Percentiles rank a stretch among this genome's conserved stretches.
Conservation (phyloP, 2,797 vertebrate genomes). For the Sphaeramia orbicularis region DNA sequence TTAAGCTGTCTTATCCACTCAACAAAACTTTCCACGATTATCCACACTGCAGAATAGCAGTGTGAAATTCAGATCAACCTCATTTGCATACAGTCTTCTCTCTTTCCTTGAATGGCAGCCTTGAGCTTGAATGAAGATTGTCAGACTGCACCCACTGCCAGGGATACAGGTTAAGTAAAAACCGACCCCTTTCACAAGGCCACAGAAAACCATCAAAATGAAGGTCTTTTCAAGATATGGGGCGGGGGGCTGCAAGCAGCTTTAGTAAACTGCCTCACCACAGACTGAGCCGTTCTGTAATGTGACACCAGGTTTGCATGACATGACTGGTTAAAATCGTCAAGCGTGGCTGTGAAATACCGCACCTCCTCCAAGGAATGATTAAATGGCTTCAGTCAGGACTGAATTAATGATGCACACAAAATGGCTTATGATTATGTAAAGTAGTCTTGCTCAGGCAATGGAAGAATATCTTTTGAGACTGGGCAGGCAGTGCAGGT, state of each 20-base stretch:
- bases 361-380: constrained; percentile 60
- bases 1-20: constrained; percentile 43
- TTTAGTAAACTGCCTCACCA: constrained; percentile 33
- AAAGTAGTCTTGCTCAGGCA: constrained; percentile 65
- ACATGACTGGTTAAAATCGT: constrained; percentile 68
- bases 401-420: constrained; percentile 78
- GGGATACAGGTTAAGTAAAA: constrained; percentile 25
- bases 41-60: constrained; percentile 39
- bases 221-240: constrained; percentile 28
- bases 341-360: constrained; percentile 46
- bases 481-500: constrained; percentile 61
- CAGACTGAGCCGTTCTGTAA: constrained; percentile 42
- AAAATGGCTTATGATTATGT: constrained; percentile 79
- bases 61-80: constrained; percentile 63
- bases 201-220: constrained; percentile 48
- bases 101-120: constrained; percentile 48
- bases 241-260: constrained; percentile 21
- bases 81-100: constrained; percentile 61
- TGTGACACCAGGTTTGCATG: constrained; percentile 52
- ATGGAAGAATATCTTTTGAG: constrained; percentile 47
- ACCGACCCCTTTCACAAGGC: constrained; percentile 51
- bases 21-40: constrained; percentile 54
- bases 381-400: constrained; percentile 75
- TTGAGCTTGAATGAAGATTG: constrained; percentile 46
- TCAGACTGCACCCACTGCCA: constrained; percentile 25